Evolutionary conservation across 53 echinoderm and acorn worm genomes (phyloP), one percentile per base, ranked within the genome.

Genomic region (Mesocentrotus franciscanus): DNA sequence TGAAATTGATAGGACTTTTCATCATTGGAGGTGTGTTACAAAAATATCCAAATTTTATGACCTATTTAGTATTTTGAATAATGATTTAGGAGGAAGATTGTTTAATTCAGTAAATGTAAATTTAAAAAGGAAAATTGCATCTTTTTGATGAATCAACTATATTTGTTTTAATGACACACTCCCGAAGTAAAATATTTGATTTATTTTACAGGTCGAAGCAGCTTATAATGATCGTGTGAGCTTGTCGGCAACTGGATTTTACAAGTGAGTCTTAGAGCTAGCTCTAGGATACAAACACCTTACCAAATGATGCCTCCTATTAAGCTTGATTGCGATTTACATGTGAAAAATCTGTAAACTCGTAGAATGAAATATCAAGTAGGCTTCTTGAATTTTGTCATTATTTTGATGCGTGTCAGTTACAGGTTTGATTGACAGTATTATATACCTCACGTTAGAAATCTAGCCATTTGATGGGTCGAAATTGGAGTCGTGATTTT

Each of bases 221-320:
- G 98, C 97, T 1, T 97, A 97, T 59, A 36, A 56, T 22, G 96
- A 98, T 36, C 90, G 98, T 35, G 95, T 96, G 8, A 97, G 97
- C 84, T 92, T 98, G 42, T 98, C 97, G 16, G 74, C 96, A 4
- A 96, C 96, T 24, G 98, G 98, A 22, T 98, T 95, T 85, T 97
- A 96, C 96, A 95, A 94, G 98, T 98, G 60, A 94, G 97, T 96
- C 12, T 27, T 32, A 0, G 27, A 2, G 75, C 75, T 22, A 24
- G 0, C 0, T 85, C 8, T 42, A 10, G 9, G 22, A 30, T 16
- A 20, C 1, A 10, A 78, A 78, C 12, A 34, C 8, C 5, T 83
- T 4, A 83, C 36, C 34, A 83, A 85, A 49, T 85, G 8, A 10
- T 5, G 49, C 26, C 36, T 85, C 17, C 49, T 39, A 85, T 35